Evolutionary conservation across 2,797 vertebrate genomes (phyloP), one percentile per base, ranked within the genome.

Genomic region (Aldrovandia affinis): DNA sequence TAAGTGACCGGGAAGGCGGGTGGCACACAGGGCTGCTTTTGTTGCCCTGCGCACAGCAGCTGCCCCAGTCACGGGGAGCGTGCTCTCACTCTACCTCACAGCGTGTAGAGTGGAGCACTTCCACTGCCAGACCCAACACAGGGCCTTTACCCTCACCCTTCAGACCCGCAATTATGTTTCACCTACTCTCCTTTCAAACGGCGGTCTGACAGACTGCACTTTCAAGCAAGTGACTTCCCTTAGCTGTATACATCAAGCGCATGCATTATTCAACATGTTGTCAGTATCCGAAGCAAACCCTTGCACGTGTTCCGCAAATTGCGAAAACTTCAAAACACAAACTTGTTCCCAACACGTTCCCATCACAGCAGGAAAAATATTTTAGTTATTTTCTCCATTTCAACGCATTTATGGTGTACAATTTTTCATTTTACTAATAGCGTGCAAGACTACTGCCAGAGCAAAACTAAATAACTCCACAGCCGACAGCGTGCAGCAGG

Each of bases 21-120:
- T 39, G 57, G 36, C 22, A 81, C 44, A 63, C 55, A 81, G 80
- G 33, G 54, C 80, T 9, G 20, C 80, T 81, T 81, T 81, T 55
- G 80, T 61, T 61, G 57, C 55, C 78, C 52, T 30, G 3, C 7
- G 14, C 10, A 15, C n/a, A 12, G 25, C n/a, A 80, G 65, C 61
- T 65, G 61, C 65, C 65, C 63, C 14, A 39, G 33, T 39, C 30
- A 70, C 65, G 39, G 33, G 18, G 65, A 18, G 33, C 18, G 33
- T 70, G 12, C 65, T 70, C 30, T 70, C 33, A 18, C 30, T 70
- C 8, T 70, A 33, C 12, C 33, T 36, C 12, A 12, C 33, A 70
- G 30, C 61, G 14, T 65, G n/a, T 70, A 18, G 15, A 36, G 15
- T 12, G 39, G 15, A 70, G 20, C 30, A 4, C 68, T 39, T 39